phyloP scores from a whole-genome alignment of 2,888 invertebrate species.

The Urechis unicinctus region DNA sequence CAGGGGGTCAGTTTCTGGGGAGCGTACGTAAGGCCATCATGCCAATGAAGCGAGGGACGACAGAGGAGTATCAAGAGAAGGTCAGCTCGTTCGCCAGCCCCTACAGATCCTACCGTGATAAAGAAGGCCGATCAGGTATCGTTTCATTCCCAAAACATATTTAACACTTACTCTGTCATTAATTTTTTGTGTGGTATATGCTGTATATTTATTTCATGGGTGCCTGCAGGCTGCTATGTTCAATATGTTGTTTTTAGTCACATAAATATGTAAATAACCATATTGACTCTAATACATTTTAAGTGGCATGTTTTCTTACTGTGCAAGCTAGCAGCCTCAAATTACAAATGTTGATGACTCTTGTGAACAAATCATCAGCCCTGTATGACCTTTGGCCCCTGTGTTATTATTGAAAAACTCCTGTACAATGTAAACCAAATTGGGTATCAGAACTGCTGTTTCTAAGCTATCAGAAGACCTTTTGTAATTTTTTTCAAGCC shows the following conservation, averaged over 20 bases:
- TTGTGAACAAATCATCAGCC: too few species aligned
- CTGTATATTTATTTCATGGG: neutral
- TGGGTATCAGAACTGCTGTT: neutral
- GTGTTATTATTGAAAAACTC: too few species aligned
- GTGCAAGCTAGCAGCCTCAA: too few species aligned
- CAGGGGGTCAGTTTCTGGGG: slow-evolving; percentile 18
- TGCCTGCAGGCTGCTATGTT: too few species aligned
- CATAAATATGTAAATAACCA: too few species aligned
- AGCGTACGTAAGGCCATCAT: slow-evolving; percentile 14
- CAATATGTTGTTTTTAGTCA: too few species aligned
- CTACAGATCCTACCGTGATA: slow-evolving; percentile 18
- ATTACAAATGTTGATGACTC: too few species aligned
- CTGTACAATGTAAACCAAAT: neutral
- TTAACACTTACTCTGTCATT: neutral
- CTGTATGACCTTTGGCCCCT: too few species aligned
- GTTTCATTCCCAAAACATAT: neutral
- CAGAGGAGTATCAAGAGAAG: slow-evolving; percentile 9
- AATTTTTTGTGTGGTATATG: neutral
- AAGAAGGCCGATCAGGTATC: slow-evolving; percentile 18
- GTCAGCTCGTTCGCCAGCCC: slow-evolving; percentile 16
- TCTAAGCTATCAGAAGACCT: too few species aligned
- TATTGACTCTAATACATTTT: too few species aligned
- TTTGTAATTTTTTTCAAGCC: too few species aligned
- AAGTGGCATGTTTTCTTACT: too few species aligned
- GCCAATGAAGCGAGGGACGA: slow-evolving; percentile 5